Evolutionary conservation across 1,140 invertebrate species (phyloP).

Genomic region (Monochamus saltuarius): DNA sequence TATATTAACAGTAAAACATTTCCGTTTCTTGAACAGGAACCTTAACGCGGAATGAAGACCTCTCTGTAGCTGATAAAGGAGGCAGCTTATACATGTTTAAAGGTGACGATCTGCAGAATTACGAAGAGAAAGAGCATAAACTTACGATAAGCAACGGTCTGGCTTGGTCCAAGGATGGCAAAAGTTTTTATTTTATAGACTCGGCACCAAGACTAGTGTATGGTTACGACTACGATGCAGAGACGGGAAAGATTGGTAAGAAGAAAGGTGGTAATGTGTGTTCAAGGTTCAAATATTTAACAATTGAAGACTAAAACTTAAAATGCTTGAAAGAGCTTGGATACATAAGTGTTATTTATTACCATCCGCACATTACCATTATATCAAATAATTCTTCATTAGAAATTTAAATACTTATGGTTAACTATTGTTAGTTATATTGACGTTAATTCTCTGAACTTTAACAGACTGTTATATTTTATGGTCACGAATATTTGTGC

Average conservation of each 20-base stretch:
- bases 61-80: conserved; percentile 54
- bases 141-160: conserved; percentile 79
- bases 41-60: conserved; percentile 51
- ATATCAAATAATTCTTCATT: too few relatives aligned
- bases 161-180: conserved; percentile 69
- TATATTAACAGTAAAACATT: not conserved
- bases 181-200: conserved; percentile 75
- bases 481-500: too few relatives aligned
- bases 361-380: too few relatives aligned
- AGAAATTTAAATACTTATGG: too few relatives aligned
- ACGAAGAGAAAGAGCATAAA: conserved; percentile 44
- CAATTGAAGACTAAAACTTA: too few relatives aligned
- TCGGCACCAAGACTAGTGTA: conserved; percentile 65
- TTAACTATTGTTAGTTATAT: too few relatives aligned
- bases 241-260: conserved; percentile 56
- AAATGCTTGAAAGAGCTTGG: too few relatives aligned
- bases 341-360: too few relatives aligned
- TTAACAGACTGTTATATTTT: too few relatives aligned
- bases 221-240: conserved; percentile 72
- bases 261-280: too few relatives aligned
- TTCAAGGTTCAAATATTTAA: too few relatives aligned
- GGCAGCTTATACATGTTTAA: conserved; percentile 60
- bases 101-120: conserved; percentile 44
- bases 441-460: too few relatives aligned
- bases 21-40: conserved; percentile 23